These are phyloP conservation scores for Meteorus sp. DNA, from an alignment of 1,140 invertebrate species.

Conservation along the genomic window DNA sequence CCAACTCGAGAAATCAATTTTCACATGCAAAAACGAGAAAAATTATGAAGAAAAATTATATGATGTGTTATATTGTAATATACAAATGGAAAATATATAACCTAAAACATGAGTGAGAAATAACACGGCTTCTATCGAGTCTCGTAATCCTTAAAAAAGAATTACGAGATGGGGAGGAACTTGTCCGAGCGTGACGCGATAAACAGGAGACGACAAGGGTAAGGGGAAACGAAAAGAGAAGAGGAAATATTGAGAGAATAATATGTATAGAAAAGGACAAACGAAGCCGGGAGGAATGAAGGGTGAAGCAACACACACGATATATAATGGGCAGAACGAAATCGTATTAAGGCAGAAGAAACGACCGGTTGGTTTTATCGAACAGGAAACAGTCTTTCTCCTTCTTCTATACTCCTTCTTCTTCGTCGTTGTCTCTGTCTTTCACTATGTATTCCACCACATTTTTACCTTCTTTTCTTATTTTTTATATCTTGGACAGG, in stretches of 20 bases:
- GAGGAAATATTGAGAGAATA: conserved; percentile 7
- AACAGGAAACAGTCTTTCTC: conserved; percentile 38
- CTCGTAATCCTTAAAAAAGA: conserved; percentile 35
- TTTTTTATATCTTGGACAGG: conserved; percentile 4
- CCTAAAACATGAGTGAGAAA: conserved; percentile 36
- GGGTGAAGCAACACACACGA: conserved; percentile 18
- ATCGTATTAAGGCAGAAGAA: conserved; percentile 49
- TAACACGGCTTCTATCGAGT: conserved; percentile 45
- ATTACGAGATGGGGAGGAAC: conserved; percentile 28
- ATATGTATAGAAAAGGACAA: background rate
- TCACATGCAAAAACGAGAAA: conserved; percentile 15
- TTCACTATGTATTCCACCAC: conserved; percentile 27
- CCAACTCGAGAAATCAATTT: conserved; percentile 17
- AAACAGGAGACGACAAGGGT: conserved; percentile 37
- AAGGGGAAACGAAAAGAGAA: conserved; percentile 17
- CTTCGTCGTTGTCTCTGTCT: conserved; percentile 16
- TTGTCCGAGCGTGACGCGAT: conserved; percentile 41
- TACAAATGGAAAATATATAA: conserved; percentile 8
- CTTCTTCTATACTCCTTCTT: conserved; percentile 15
- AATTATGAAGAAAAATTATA: no score
- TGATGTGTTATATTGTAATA: background rate
- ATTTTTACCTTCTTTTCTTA: conserved; percentile 25
- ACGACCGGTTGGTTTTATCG: conserved; percentile 45
- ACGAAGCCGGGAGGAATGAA: conserved; percentile 17
- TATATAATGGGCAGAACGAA: conserved; percentile 50